phyloP scores from a whole-genome alignment of 1,140 invertebrate species.

The Brachionus rotundiformis region DNA sequence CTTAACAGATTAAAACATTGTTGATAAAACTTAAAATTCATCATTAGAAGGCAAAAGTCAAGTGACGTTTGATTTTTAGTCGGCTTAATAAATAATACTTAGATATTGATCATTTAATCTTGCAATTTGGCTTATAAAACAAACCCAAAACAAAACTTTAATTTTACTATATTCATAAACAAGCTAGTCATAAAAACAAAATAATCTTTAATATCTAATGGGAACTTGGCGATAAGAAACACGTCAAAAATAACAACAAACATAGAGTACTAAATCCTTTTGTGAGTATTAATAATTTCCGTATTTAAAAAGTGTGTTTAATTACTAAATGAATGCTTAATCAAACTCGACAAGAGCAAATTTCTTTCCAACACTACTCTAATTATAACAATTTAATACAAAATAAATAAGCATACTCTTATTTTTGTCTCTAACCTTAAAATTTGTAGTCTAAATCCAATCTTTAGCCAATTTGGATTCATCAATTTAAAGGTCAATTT shows the following conservation, averaged over 20 bases:
- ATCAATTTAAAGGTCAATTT: constrained; percentile 31
- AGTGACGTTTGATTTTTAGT: not conserved
- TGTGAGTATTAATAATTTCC: constrained; percentile 10
- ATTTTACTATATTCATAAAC: not conserved
- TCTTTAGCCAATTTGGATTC: not conserved
- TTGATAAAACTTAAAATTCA: not conserved
- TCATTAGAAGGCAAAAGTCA: not conserved
- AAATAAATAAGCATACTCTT: not conserved
- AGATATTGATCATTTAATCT: not conserved
- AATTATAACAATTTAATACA: constrained; percentile 7
- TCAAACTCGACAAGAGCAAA: not conserved
- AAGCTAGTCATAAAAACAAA: not conserved
- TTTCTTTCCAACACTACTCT: not conserved
- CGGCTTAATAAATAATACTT: not conserved
- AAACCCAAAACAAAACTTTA: not conserved
- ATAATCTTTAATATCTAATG: not conserved
- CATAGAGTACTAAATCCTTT: not conserved
- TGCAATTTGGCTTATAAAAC: not conserved
- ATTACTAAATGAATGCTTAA: not conserved
- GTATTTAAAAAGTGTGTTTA: constrained; percentile 7
- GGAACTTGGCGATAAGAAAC: not conserved
- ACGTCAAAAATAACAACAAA: not conserved
- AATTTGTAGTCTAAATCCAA: not conserved
- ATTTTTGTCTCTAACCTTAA: constrained; percentile 15
- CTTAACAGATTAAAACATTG: not conserved